phyloP scores from a whole-genome alignment of 2,113 vertebrate species.

The Melanerpes aurifrons region DNA sequence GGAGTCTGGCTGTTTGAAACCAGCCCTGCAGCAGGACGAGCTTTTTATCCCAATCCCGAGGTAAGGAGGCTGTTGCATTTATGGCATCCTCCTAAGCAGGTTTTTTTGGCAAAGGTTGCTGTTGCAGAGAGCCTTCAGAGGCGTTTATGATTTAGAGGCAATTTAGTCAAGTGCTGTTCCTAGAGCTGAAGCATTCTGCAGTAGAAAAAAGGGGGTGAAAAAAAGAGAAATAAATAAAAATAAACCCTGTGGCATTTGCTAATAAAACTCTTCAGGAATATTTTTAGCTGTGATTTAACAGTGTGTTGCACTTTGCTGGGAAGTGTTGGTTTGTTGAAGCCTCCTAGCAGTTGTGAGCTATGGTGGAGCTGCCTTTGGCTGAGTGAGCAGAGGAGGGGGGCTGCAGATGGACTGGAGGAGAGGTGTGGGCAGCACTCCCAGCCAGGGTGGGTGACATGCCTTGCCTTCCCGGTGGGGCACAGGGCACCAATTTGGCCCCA shows the following conservation, averaged over 20 bases:
- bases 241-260: slow-evolving; percentile 20
- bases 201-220: neutral
- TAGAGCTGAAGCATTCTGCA: slow-evolving; percentile 2
- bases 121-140: neutral
- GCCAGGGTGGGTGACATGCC: neutral
- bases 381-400: neutral
- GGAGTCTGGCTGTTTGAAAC: neutral
- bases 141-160: neutral
- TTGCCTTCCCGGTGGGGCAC: neutral
- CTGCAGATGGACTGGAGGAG: slow-evolving; percentile 5
- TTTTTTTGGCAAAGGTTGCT: neutral
- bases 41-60: neutral
- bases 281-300: slow-evolving; percentile 38
- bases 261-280: neutral
- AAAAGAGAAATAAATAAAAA: neutral
- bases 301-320: neutral
- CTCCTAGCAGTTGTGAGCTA: neutral
- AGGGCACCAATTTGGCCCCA: accelerated
- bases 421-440: neutral
- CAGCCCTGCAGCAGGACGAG: accelerated
- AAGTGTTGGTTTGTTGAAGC: neutral
- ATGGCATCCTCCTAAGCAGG: slow-evolving; percentile 1
- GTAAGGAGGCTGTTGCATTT: neutral
- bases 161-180: neutral
- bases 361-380: neutral